Base-by-base conservation (phyloP, 37 sponge, comb jelly and placozoan genomes). In the Dysidea cf. avara region DNA sequence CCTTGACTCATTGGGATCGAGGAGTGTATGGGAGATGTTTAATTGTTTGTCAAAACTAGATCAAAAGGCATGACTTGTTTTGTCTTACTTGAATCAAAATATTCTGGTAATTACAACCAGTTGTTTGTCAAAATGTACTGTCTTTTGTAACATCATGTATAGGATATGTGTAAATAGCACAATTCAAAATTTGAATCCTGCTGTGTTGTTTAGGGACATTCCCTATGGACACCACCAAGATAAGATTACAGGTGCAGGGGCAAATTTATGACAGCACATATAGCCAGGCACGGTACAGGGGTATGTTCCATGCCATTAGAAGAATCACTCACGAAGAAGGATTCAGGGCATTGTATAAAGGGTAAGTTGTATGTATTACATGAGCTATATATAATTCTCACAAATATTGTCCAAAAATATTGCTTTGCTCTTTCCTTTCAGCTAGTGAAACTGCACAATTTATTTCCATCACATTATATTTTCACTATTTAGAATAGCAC, bases 211-310 rank as follows among this genome's bases (percentile, higher is more conserved):
- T 66, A 94, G 95, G 95, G 11, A 94, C 95, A 7, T 94, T 94
- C 51, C 95, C 95, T 0, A 69, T 94, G 16, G 95, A 94, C 39
- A 85, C 88, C 17, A 86, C 95, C 11, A 94, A 94, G 78, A 94
- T 88, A 9, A 63, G 95, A 21, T 65, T 94, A 16, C 81, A 81
- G 66, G 64, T 88, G 3, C 95, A 94, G 46, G 91, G 91, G 4
- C 95, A 94, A 60, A 60, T 26, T 18, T 31, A 53, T 20, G 95
- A 94, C 26, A 59, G 22, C 0, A 69, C 70, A 7, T 53, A 56
- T 22, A 25, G 39, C 0, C 46, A 63, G 16, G 25, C 68, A n/a
- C 65, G 75, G 2, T 94, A 94, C 38, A 68, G 84, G 25, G 95
- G 95, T 9, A 94, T 94, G 95, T 24, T 79, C 14, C 87, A 94